phyloP scores from a whole-genome alignment of 92 coral and sea anemone species.

The Palythoa caribaeorum region DNA sequence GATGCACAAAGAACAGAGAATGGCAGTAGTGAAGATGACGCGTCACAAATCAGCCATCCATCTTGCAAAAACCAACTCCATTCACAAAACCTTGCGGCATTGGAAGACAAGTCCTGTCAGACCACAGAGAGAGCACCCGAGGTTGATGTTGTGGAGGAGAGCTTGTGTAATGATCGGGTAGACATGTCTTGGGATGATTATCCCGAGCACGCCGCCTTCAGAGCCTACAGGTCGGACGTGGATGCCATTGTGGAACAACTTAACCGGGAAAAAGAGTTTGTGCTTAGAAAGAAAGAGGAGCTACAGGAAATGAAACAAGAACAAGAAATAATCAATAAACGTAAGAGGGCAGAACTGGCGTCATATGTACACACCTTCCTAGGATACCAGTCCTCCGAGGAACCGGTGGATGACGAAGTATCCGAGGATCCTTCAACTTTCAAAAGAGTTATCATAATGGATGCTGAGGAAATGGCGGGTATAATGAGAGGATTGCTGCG shows the following conservation, averaged over 20 bases:
- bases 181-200: conserved; percentile 86
- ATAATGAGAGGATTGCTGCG: conserved; percentile 20
- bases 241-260: conserved; percentile 70
- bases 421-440: neutral
- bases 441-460: neutral
- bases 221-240: conserved; percentile 64
- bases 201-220: conserved; percentile 72
- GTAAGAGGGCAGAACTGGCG: conserved; percentile 43
- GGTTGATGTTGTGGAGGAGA: conserved; percentile 37
- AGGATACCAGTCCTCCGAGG: neutral
- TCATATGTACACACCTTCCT: conserved; percentile 7
- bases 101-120: conserved; percentile 41
- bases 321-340: conserved; percentile 17
- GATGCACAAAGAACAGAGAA: neutral
- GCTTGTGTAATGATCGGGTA: neutral
- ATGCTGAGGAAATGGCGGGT: conserved; percentile 9
- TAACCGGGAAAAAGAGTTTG: conserved; percentile 47
- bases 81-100: conserved; percentile 18
- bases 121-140: conserved; percentile 23
- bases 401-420: neutral
- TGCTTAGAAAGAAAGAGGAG: conserved; percentile 11
- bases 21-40: neutral
- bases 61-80: conserved; percentile 24
- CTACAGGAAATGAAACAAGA: conserved; percentile 25
- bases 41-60: neutral